Evolutionary conservation across 2,797 vertebrate genomes (phyloP).

Genomic region (Acanthopagrus latus): DNA sequence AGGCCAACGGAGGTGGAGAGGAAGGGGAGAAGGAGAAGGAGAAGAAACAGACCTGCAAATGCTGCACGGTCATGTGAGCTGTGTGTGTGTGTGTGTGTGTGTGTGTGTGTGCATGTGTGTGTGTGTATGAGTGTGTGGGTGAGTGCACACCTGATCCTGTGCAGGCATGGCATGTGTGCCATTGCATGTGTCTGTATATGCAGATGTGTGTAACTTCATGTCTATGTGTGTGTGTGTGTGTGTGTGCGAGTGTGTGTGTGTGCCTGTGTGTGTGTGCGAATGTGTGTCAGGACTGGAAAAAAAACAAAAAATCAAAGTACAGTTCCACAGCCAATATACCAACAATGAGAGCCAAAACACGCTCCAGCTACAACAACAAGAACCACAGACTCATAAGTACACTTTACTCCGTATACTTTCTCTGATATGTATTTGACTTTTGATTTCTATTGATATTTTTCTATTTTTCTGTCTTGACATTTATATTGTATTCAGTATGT

Average conservation of each 20-base stretch:
- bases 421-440: constrained; percentile 86
- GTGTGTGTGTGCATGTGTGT: background rate
- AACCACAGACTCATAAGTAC: constrained; percentile 82
- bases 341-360: constrained; percentile 75
- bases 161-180: constrained; percentile 54
- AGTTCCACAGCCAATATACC: constrained; percentile 73
- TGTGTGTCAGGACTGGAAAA: constrained; percentile 63
- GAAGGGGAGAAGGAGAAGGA: constrained; percentile 86
- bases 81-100: constrained; percentile 23
- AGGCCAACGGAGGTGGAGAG: constrained; percentile 82
- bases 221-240: constrained; percentile 21
- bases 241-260: background rate
- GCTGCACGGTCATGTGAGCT: constrained; percentile 95
- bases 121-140: constrained; percentile 20
- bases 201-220: constrained; percentile 56
- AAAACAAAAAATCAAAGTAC: constrained; percentile 56
- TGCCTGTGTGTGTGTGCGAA: constrained; percentile 9
- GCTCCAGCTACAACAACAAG: constrained; percentile 74
- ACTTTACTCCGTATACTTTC: constrained; percentile 79
- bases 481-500: constrained; percentile 86
- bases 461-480: constrained; percentile 90
- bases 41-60: constrained; percentile 96
- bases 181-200: constrained; percentile 65
- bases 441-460: constrained; percentile 90
- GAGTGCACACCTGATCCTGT: constrained; percentile 48